Base-by-base conservation (phyloP, 2,113 vertebrate species). In the Ptilorrhoa leucosticta region DNA sequence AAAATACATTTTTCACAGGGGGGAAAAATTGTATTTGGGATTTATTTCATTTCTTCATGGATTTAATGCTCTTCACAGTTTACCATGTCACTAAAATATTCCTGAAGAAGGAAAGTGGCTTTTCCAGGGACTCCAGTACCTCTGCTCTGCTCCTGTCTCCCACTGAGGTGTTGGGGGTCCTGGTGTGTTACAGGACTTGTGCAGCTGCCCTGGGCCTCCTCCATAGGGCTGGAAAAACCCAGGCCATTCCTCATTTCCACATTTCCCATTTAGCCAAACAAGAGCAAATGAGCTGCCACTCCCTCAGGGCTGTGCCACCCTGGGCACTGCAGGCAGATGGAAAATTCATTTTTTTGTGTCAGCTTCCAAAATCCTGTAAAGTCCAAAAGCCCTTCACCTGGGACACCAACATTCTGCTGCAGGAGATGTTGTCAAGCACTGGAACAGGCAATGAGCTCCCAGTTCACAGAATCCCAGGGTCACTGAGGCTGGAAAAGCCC, bases 101-200 rank as follows among this genome's bases (percentile, higher is more conserved):
- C 57, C 66, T 75, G 18, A 42, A 14, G 65, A 8, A 21, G n/a
- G 27, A 22, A 79, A 66, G 61, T n/a, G 40, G 65, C 85, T 48
- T 65, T 39, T 19, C 54, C 15, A 11, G 3, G 28, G 85, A 4
- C 18, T 13, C 11, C n/a, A 66, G 47, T 3, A 1, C 7, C 61
- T 50, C 42, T 53, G 78, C 65, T n/a, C 13, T 21, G 61, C 14
- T 78, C 65, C 15, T 11, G 22, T 21, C 28, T 4, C 35, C 1
- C 39, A 0, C 1, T 0, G 75, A 12, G 9, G 9, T 1, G 7
- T 1, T 31, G 12, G 12, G 15, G 44, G 13, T 22, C 53, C 24
- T 54, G 2, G 0, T 3, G 27, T 3, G 30, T 2, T 6, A 4
- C 0, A 8, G 4, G 11, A 3, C 5, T 31, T 3, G 54, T 22